These are phyloP conservation scores for Tragelaphus imberbis DNA, from an alignment of 2,113 vertebrate species.

Conservation along the genomic window DNA sequence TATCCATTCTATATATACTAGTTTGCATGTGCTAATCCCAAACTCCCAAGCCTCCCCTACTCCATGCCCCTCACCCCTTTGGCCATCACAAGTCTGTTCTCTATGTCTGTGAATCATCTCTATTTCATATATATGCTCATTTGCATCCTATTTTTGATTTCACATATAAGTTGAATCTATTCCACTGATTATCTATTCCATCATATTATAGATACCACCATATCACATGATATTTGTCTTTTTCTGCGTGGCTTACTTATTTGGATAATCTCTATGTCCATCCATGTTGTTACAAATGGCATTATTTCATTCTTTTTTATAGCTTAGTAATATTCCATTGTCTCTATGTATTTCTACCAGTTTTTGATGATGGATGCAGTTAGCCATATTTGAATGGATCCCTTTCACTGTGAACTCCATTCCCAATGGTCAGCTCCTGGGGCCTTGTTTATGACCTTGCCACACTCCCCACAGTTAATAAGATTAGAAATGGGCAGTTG, in stretches of 20 bases:
- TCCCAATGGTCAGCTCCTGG: background rate
- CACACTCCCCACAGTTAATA: background rate
- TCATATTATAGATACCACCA: background rate
- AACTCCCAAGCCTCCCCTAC: background rate
- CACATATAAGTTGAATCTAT: background rate
- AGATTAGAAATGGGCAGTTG: background rate
- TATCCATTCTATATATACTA: background rate
- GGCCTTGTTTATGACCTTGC: background rate
- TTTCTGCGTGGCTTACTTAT: background rate
- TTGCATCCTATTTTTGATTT: background rate
- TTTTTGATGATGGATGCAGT: background rate
- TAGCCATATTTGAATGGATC: background rate
- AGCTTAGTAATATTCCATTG: background rate
- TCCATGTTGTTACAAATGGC: background rate
- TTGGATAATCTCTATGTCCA: background rate
- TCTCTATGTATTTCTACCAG: background rate
- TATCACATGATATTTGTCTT: background rate
- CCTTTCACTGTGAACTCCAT: background rate
- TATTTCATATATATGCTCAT: background rate
- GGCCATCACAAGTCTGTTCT: background rate
- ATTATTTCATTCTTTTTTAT: background rate
- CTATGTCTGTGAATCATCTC: background rate
- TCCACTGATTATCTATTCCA: background rate
- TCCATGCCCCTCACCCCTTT: background rate
- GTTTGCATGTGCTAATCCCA: background rate